These are phyloP conservation scores for Enteromius viviparus DNA, from an alignment of 2,797 vertebrate species.

Conservation along the genomic window DNA sequence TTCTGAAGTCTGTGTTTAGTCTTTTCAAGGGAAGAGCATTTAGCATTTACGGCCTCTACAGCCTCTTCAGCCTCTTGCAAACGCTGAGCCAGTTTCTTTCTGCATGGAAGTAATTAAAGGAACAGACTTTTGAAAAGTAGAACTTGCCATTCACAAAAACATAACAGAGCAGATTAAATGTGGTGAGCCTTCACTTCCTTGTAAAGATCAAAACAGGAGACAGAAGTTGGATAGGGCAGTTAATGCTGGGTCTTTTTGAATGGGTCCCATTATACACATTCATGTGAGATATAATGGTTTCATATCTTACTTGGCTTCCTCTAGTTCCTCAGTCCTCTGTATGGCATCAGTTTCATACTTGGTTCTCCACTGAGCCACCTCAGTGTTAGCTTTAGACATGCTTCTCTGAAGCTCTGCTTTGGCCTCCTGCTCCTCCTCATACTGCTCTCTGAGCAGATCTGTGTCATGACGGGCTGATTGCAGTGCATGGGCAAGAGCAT, in stretches of 20 bases:
- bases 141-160: not conserved
- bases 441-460: slow-evolving; percentile 77
- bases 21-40: slow-evolving; percentile 84
- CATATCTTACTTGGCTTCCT: slow-evolving; percentile 79
- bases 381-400: slow-evolving; percentile 80
- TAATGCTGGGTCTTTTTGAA: not conserved
- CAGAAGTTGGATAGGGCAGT: not conserved
- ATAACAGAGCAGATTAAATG: not conserved
- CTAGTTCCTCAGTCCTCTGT: slow-evolving; percentile 79
- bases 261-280: not conserved
- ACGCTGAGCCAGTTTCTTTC: slow-evolving; percentile 85
- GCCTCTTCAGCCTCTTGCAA: slow-evolving; percentile 85
- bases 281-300: not conserved
- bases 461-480: slow-evolving; percentile 71
- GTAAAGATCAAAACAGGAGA: not conserved
- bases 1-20: slow-evolving; percentile 85
- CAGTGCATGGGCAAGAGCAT: slow-evolving; percentile 77
- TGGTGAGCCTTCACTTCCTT: not conserved
- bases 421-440: slow-evolving; percentile 79
- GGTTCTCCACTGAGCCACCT: slow-evolving; percentile 82
- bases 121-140: not conserved
- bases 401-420: slow-evolving; percentile 77
- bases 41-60: slow-evolving; percentile 81
- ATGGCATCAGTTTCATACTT: slow-evolving; percentile 83
- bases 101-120: slow-evolving; percentile 49